Conservation (phyloP, 1,140 invertebrate genomes). For the Drosophila neocordata region DNA sequence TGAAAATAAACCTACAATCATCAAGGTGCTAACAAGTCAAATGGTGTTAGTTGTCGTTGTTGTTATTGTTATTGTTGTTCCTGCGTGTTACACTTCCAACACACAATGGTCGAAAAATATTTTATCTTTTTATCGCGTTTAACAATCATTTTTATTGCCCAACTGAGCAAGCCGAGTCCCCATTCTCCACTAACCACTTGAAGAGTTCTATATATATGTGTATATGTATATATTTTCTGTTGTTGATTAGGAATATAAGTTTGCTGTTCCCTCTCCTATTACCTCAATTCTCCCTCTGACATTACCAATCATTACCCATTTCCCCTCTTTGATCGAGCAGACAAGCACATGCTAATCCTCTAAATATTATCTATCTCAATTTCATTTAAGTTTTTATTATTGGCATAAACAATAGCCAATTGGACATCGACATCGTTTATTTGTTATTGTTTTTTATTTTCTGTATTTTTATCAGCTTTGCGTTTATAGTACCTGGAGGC, state of each 20-base stretch:
- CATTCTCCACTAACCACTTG: slow-evolving; percentile 44
- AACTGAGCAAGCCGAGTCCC: slow-evolving; percentile 59
- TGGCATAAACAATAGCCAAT: slow-evolving; percentile 60
- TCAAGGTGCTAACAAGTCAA: slow-evolving; percentile 74
- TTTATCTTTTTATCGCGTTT: slow-evolving; percentile 81
- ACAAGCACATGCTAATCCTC: slow-evolving; percentile 55
- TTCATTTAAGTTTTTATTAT: slow-evolving; percentile 64
- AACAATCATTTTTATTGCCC: slow-evolving; percentile 82
- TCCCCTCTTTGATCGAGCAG: background rate
- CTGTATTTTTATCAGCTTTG: slow-evolving; percentile 58
- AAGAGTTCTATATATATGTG: slow-evolving; percentile 38
- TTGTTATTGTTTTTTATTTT: too few species aligned
- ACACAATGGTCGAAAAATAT: slow-evolving; percentile 71
- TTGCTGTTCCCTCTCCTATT: slow-evolving; percentile 10
- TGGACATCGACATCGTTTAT: slow-evolving; percentile 33
- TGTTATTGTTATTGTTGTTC: slow-evolving; percentile 44
- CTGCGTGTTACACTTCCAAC: slow-evolving; percentile 66
- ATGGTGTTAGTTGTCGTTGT: slow-evolving; percentile 44
- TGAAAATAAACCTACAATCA: slow-evolving; percentile 67
- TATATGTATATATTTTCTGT: slow-evolving; percentile 39
- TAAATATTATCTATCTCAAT: slow-evolving; percentile 65
- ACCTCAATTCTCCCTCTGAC: background rate
- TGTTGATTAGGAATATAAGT: slow-evolving; percentile 71
- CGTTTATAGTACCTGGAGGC: slow-evolving; percentile 49
- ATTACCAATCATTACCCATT: too few species aligned